phyloP scores from a whole-genome alignment of 2,113 vertebrate species.

The human (Homo sapiens) region GRCh38 chr9:3071001-3071500 shows the following conservation, averaged over 20 bases:
- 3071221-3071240: background rate
- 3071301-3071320: background rate
- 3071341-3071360: background rate
- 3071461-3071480: background rate
- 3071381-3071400: background rate
- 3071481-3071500: background rate
- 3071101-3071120: background rate
- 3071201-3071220: background rate
- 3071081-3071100: background rate
- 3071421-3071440: background rate
- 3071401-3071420: background rate
- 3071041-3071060: background rate
- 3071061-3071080: background rate
- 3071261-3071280: background rate
- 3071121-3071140: background rate
- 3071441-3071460: background rate
- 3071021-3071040: background rate
- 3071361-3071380: background rate
- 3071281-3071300: background rate
- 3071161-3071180: background rate
- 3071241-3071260: background rate
- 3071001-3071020: background rate
- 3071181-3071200: background rate
- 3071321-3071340: background rate
- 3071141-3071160: background rate